Base-by-base conservation (phyloP, 2,797 vertebrate species). In the Myotis daubentonii region DNA sequence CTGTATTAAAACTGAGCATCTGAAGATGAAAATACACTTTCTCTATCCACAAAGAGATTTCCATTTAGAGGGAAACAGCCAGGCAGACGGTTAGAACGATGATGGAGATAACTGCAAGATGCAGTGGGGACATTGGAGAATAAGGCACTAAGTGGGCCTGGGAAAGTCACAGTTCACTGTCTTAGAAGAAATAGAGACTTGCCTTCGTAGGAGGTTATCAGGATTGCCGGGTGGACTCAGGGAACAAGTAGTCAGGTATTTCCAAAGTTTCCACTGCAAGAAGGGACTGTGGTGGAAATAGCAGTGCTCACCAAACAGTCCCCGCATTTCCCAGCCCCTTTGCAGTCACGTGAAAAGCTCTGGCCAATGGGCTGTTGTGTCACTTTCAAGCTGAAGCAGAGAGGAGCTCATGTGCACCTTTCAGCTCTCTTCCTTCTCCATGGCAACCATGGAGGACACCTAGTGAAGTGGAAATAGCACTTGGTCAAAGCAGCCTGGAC, bases 171-270 rank as follows among this genome's bases (percentile, higher is more conserved):
- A 11, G 12, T 13, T 36, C 7, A 13, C 36, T 86, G 12, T 87
- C 76, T 84, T 72, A 85, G 41, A 81, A 87, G n/a, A 94, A 83
- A 86, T n/a, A 93, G 53, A 93, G 66, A 75, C 23, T 84, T 66
- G 33, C 8, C 4, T 80, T 84, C 30, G 10, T 66, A 92, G 57
- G 22, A 74, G 16, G 70, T 80, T 89, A 20, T 84, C 81, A 53
- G 49, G 19, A n/a, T 49, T 57, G 60, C 51, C 89, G 23, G 1
- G 30, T 36, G 30, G 36, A 76, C 41, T 72, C 15, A 66, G 25
- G 71, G 7, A 62, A 53, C 2, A 74, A 92, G 38, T 36, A 47
- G 38, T 75, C 65, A 93, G 1, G 13, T 82, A 38, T 81, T 72
- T 81, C 72, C 78, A 92, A 47, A 81, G 6, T 49, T 76, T n/a